Percentiles rank a stretch among this genome's conserved stretches.
Conservation (phyloP, 2,888 invertebrate species). For the Bombylius major region DNA sequence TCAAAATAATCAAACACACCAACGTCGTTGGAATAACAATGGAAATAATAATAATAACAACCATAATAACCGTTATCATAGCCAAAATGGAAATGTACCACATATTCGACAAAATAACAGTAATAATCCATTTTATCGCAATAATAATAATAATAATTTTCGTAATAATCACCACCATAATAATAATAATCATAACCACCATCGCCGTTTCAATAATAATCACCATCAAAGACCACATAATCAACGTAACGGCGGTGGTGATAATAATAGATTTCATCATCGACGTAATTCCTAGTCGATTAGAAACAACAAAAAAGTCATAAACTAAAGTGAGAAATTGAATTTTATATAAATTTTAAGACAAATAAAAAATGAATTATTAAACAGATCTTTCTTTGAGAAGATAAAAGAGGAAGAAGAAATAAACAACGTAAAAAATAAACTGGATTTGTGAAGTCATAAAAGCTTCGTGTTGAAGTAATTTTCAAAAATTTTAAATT, state of each 20-base stretch:
- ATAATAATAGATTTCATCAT: conserved; percentile 8
- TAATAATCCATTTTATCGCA: conserved; percentile 10
- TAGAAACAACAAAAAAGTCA: neutral
- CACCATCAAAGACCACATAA: conserved; percentile 15
- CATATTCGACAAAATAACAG: conserved; percentile 7
- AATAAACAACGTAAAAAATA: no score
- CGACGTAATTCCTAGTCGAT: conserved; percentile 10
- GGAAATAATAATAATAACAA: conserved; percentile 8
- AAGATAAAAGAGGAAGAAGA: no score
- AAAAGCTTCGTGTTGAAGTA: no score
- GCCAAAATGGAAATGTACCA: neutral
- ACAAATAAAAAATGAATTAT: no score
- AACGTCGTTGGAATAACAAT: conserved; percentile 18
- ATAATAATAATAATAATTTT: conserved; percentile 19
- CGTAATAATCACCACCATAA: conserved; percentile 20
- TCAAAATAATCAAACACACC: conserved; percentile 29
- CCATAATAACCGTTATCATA: neutral
- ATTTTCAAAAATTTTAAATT: no score
- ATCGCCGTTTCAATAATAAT: conserved; percentile 21
- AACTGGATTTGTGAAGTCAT: no score
- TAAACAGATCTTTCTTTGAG: no score
- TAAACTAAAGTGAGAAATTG: no score
- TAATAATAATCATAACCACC: conserved; percentile 25
- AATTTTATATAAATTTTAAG: no score
- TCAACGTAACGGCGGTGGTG: conserved; percentile 14